A percentile compares a stretch with the other conserved stretches of the same genome.
Evolutionary conservation across 1,140 invertebrate species (phyloP).

Genomic region (Ceratosolen fusciceps): DNA sequence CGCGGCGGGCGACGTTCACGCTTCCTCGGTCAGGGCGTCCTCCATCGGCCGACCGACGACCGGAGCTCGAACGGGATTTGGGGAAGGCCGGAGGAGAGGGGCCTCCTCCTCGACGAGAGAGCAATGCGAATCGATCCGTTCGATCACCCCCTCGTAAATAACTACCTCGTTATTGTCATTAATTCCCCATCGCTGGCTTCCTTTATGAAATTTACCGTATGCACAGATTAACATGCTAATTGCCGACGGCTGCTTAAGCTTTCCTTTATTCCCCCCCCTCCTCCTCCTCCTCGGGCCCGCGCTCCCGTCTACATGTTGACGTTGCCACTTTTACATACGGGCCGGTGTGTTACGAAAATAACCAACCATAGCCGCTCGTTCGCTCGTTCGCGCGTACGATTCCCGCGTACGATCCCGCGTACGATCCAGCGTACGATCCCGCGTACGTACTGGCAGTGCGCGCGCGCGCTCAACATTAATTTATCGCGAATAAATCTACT

Average conservation of each 20-base stretch:
- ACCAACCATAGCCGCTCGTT: not conserved
- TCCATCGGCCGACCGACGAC: not conserved
- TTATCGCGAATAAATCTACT: slow-evolving; percentile 6
- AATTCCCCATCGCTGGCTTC: not conserved
- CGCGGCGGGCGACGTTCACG: not conserved
- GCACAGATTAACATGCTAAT: slow-evolving; percentile 15
- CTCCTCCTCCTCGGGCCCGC: too few species aligned
- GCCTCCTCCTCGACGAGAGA: too few species aligned
- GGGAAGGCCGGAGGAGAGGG: too few species aligned
- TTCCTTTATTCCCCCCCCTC: slow-evolving; percentile 1
- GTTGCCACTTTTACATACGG: not conserved
- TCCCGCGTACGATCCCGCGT: too few species aligned
- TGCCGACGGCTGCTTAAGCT: not conserved
- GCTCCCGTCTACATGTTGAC: not conserved
- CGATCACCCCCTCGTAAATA: not conserved
- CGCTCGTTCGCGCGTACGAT: too few species aligned
- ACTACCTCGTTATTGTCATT: not conserved
- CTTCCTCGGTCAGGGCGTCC: not conserved
- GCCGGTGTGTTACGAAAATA: not conserved
- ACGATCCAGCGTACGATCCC: too few species aligned
- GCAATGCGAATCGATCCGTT: not conserved
- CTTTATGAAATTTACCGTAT: slow-evolving; percentile 4
- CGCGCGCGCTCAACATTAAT: not conserved
- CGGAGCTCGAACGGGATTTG: too few species aligned
- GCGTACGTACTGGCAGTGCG: too few species aligned